Evolutionary conservation across 2,888 invertebrate species (phyloP), one percentile per base, ranked within the genome.

Genomic region (Pegoplata infirma): DNA sequence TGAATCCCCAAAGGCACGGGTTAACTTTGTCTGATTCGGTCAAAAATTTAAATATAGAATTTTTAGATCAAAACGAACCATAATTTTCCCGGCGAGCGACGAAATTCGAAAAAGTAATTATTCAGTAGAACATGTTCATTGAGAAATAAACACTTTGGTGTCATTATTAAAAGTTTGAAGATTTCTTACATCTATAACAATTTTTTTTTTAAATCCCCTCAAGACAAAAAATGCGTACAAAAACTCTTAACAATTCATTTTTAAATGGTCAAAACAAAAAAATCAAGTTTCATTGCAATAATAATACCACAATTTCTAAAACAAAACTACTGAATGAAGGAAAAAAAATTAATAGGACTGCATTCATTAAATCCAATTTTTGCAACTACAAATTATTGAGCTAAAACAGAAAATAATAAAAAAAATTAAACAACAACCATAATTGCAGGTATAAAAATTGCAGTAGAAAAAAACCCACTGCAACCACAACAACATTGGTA

Each of bases 301-400:
- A 36, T 12, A 36, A 36, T 12, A 36, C 36, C 10, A 36, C 36
- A 36, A 36, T 36, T 36, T 36, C 36, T 12, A 64, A 76, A 46
- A 32, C 8, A 44, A 55, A 72, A 49, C 40, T 36, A 44, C 17
- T 21, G 46, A 63, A 61, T 67, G 40, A 17, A 68, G 36, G 23
- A 74, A 66, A n/a, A n/a, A 76, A 81, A 85, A 84, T 84, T 86
- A 86, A 86, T 86, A 83, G 84, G 84, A 85, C 85, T 83, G 86
- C 86, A 87, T 85, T 86, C 87, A 86, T 87, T 87, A 86, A 86
- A 86, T 86, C 84, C 86, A 86, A 86, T 87, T 86, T 85, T 84
- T 86, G 84, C 84, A 84, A 84, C 85, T 82, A 84, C 84, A 83
- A 87, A 87, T 87, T 86, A 86, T 86, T 86, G 76, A 76, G 83